Conservation (phyloP, 2,888 invertebrate genomes). For the Lasioglossum marginatum region DNA sequence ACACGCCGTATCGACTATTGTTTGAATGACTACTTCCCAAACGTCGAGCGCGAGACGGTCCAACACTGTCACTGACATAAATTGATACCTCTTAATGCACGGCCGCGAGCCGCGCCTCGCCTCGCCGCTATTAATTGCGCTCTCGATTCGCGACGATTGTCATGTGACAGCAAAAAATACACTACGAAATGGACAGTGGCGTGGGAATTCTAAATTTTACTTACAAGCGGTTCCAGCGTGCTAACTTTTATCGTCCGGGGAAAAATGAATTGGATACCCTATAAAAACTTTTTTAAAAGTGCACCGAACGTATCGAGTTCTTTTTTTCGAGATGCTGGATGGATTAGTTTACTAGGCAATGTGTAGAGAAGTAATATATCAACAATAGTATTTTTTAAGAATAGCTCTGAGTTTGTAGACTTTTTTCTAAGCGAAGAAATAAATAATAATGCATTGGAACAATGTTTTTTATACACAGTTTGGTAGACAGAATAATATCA, state of each 20-base stretch:
- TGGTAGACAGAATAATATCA: too few species aligned
- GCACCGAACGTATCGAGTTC: too few species aligned
- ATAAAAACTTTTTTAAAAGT: too few species aligned
- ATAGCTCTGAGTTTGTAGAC: too few species aligned
- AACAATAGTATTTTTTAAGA: too few species aligned
- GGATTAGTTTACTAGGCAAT: too few species aligned
- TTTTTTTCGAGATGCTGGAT: too few species aligned
- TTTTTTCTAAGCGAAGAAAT: too few species aligned
- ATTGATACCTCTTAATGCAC: constrained; percentile 21
- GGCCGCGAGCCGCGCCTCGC: background rate
- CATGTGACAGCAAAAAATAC: background rate
- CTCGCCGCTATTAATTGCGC: background rate
- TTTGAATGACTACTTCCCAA: constrained; percentile 34
- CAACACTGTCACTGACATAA: constrained; percentile 25
- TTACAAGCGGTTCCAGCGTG: background rate
- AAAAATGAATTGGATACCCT: too few species aligned
- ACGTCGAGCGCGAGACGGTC: constrained; percentile 5
- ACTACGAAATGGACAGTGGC: background rate
- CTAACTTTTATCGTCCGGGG: background rate
- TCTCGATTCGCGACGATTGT: background rate
- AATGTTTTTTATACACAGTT: too few species aligned
- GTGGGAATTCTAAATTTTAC: background rate
- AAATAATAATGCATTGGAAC: too few species aligned
- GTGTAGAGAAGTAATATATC: too few species aligned
- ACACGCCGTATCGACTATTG: constrained; percentile 47